Conservation (phyloP, 2,888 invertebrate species). For the Isotomurus palustris region DNA sequence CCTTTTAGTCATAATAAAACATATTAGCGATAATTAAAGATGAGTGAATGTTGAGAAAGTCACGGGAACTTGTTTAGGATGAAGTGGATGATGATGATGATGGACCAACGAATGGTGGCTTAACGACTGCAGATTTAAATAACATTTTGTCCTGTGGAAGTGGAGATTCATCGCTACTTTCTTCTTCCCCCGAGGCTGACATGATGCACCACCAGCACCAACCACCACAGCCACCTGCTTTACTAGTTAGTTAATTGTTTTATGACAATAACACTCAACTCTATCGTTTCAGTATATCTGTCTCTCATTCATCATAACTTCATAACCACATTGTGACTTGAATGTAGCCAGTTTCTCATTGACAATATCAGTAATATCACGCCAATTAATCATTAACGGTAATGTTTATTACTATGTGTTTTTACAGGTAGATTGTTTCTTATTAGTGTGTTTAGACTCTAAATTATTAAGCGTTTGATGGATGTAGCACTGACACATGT, state of each 20-base stretch:
- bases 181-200: constrained; percentile 9
- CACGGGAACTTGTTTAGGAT: constrained; percentile 7
- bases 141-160: constrained; percentile 1
- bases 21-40: neutral
- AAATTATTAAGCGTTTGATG: too few species aligned
- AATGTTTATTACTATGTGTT: too few species aligned
- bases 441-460: too few species aligned
- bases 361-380: too few species aligned
- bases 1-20: too few species aligned
- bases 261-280: neutral
- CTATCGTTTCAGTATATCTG: neutral
- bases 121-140: constrained; percentile 6
- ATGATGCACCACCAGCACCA: constrained; percentile 6
- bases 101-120: neutral
- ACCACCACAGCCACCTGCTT: constrained; percentile 6
- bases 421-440: too few species aligned
- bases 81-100: neutral
- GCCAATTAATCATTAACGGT: too few species aligned
- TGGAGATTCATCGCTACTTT: neutral
- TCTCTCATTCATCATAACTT: too few species aligned
- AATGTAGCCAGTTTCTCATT: too few species aligned
- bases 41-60: neutral
- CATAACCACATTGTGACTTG: too few species aligned
- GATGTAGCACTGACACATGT: too few species aligned
- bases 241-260: constrained; percentile 7